These are phyloP conservation scores for Magallana nippona DNA, from an alignment of 2,888 invertebrate genomes.

Conservation along the genomic window DNA sequence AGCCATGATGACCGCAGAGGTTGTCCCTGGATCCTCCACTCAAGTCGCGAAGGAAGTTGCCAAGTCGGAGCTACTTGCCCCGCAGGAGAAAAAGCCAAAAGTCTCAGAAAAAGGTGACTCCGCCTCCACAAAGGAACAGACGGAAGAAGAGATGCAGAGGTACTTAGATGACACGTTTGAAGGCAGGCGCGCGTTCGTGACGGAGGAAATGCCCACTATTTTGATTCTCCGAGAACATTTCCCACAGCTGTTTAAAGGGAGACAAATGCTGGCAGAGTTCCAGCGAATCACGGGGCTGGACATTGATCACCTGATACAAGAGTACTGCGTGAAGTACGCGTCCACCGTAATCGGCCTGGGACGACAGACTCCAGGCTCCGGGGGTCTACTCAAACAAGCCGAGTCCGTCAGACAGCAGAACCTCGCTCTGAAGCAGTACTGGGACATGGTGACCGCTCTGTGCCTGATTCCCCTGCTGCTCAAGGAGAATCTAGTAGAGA, in stretches of 20 bases:
- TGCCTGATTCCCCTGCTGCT: slow-evolving; percentile 72
- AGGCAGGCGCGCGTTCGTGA: slow-evolving; percentile 70
- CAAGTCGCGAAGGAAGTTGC: slow-evolving; percentile 58
- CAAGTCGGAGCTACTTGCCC: slow-evolving; percentile 53
- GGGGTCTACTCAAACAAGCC: slow-evolving; percentile 68
- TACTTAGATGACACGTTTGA: slow-evolving; percentile 75
- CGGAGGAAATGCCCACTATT: slow-evolving; percentile 72
- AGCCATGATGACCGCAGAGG: slow-evolving; percentile 71
- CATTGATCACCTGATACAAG: slow-evolving; percentile 73
- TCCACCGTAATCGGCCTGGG: slow-evolving; percentile 70
- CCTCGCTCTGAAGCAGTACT: slow-evolving; percentile 72
- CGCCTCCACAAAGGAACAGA: slow-evolving; percentile 55
- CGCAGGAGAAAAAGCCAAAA: slow-evolving; percentile 55
- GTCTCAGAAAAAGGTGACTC: slow-evolving; percentile 46
- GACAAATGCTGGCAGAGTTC: slow-evolving; percentile 73
- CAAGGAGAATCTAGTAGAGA: slow-evolving; percentile 73
- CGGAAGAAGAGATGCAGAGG: slow-evolving; percentile 68
- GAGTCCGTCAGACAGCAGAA: slow-evolving; percentile 73
- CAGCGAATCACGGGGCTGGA: slow-evolving; percentile 73
- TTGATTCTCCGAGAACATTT: slow-evolving; percentile 70
- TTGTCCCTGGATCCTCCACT: slow-evolving; percentile 67
- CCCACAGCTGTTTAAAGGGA: slow-evolving; percentile 71
- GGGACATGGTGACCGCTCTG: slow-evolving; percentile 76
- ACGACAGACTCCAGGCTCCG: slow-evolving; percentile 65
- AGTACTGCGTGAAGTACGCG: slow-evolving; percentile 74